phyloP scores from a whole-genome alignment of 2,797 vertebrate species.

The Gorsachius magnificus region DNA sequence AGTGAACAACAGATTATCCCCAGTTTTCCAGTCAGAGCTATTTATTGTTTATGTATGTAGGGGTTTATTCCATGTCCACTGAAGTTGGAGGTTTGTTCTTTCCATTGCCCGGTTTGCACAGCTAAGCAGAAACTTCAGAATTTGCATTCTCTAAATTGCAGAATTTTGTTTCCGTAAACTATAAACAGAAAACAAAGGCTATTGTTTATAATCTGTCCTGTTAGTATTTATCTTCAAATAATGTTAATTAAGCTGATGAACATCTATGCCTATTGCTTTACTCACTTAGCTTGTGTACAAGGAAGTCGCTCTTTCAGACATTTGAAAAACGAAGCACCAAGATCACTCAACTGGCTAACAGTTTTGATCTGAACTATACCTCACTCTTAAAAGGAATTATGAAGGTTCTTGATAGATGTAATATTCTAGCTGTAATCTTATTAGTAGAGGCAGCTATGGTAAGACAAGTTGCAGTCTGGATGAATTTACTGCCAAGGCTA shows the following conservation, averaged over 20 bases:
- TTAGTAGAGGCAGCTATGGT: constrained; percentile 40
- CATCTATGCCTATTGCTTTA: neutral
- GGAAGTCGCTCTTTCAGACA: neutral
- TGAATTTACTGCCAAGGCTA: constrained; percentile 48
- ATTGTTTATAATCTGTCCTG: neutral
- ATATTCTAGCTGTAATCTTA: constrained; percentile 50
- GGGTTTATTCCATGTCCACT: neutral
- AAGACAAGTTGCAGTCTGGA: constrained; percentile 25
- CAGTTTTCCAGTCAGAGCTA: neutral
- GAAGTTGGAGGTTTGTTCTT: neutral
- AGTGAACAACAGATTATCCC: neutral
- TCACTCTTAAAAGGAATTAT: constrained; percentile 53
- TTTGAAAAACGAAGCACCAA: neutral
- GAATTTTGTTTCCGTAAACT: neutral
- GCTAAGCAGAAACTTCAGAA: neutral
- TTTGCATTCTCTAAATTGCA: neutral
- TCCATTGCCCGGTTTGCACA: neutral
- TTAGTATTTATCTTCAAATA: neutral
- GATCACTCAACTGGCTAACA: neutral
- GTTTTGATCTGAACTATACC: constrained; percentile 34
- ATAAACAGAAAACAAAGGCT: neutral
- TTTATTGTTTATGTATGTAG: neutral
- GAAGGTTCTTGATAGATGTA: constrained; percentile 44
- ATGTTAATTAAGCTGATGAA: neutral
- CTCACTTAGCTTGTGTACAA: neutral